Base-by-base conservation (phyloP, 2,888 invertebrate genomes). In the Euclidia mi region DNA sequence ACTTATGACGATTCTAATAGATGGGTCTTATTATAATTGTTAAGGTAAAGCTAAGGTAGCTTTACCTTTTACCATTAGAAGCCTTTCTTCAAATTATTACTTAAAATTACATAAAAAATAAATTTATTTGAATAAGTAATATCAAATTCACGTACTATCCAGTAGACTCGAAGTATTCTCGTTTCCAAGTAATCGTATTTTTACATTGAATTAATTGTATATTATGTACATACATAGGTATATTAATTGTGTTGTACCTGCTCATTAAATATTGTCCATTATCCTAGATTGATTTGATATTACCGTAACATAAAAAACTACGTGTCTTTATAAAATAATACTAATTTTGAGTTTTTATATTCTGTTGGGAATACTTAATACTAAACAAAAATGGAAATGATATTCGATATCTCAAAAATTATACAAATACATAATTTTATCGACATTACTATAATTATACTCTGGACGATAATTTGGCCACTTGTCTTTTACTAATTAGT, bases 391-490 rank as follows among this genome's bases (percentile, higher is more conserved):
- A 56, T 57, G 51, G 66, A 47, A 62, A 49, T 56, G 41, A 65
- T 62, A 65, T 60, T 66, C 45, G 35, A 67, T 71, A 76, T 65
- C 59, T 57, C 74, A 74, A 59, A 60, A 59, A 56, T 57, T 11
- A 55, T 51, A 56, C 41, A 55, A 56, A 51, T 57, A 52, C 32
- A 52, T 69, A 52, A 25, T 25, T n/a, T 25, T 64, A 63, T 55
- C 53, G 62, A 67, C 53, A 62, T 59, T 65, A 56, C 59, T 68
- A 65, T 43, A n/a, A 43, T 47, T 44, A 57, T 44, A 70, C 48
- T 65, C 87, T 92, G 94, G 94, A 93, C 92, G 93, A 88, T 88
- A 91, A 92, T 94, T 94, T 94, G 94, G 94, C 94, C 92, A 88
- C 94, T 88, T 90, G 89, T 92, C 87, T 87, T 88, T 87, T 82